Evolutionary conservation across 2,113 vertebrate genomes (phyloP).

Genomic region (Heterotis niloticus): DNA sequence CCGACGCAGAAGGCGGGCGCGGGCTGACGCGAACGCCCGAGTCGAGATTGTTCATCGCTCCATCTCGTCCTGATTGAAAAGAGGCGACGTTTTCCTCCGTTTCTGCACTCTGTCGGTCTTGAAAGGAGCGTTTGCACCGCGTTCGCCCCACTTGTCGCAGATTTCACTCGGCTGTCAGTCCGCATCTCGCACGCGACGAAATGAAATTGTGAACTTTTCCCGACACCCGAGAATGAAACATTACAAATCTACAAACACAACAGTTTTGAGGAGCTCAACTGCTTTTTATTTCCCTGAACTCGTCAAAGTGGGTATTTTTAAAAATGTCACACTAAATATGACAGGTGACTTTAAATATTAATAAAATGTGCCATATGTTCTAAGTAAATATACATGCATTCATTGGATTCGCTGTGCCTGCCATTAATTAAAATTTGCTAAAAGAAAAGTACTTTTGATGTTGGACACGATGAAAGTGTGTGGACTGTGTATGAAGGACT

Average conservation of each 20-base stretch:
- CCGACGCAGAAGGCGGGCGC: not conserved
- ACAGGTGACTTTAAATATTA: slow-evolving; percentile 61
- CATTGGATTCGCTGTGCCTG: slow-evolving; percentile 55
- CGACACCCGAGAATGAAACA: slow-evolving; percentile 24
- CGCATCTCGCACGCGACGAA: slow-evolving; percentile 12
- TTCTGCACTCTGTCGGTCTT: not conserved
- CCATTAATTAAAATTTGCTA: slow-evolving; percentile 41
- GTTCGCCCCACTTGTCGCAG: not conserved
- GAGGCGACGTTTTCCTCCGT: slow-evolving; percentile 2
- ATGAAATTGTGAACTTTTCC: slow-evolving; percentile 10
- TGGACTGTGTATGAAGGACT: not conserved
- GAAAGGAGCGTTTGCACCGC: slow-evolving; percentile 2
- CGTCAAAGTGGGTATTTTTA: slow-evolving; percentile 61
- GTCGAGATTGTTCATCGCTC: not conserved
- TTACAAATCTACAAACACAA: slow-evolving; percentile 23
- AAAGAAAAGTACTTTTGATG: not conserved
- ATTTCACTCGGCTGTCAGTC: slow-evolving; percentile 29
- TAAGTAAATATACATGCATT: slow-evolving; percentile 50
- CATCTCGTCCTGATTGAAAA: slow-evolving; percentile 5
- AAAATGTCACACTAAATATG: slow-evolving; percentile 56
- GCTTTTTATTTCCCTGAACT: slow-evolving; percentile 21
- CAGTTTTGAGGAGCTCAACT: slow-evolving; percentile 38
- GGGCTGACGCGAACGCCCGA: not conserved
- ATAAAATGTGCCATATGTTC: slow-evolving; percentile 55
- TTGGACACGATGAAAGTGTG: not conserved